Evolutionary conservation across 2,113 vertebrate genomes (phyloP).

Genomic region (Cairina moschata): DNA sequence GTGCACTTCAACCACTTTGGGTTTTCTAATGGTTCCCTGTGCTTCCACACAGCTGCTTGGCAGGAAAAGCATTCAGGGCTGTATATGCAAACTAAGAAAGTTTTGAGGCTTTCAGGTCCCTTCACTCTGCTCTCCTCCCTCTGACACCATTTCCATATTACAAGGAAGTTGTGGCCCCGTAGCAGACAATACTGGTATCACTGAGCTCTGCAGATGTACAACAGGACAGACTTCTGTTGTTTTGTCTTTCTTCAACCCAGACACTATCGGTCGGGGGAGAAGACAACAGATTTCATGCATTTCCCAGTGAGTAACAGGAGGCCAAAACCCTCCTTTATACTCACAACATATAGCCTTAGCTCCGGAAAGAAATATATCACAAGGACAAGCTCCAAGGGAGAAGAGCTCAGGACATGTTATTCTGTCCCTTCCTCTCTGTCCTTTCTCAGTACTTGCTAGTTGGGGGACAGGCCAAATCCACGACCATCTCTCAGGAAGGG

Average conservation of each 20-base stretch:
- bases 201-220: not conserved
- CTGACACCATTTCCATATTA: not conserved
- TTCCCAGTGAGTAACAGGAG: not conserved
- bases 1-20: not conserved
- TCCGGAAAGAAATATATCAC: not conserved
- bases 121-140: not conserved
- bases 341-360: not conserved
- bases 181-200: not conserved
- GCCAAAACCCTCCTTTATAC: not conserved
- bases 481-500: not conserved
- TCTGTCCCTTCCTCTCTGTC: not conserved
- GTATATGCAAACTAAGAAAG: not conserved
- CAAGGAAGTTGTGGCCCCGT: not conserved
- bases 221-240: not conserved
- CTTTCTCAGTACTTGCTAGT: not conserved
- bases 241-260: not conserved
- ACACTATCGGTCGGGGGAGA: not conserved
- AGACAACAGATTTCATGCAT: not conserved
- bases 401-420: rapidly evolving
- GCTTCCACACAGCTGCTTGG: not conserved
- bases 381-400: not conserved
- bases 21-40: slow-evolving; percentile 19
- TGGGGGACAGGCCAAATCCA: not conserved
- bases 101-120: not conserved
- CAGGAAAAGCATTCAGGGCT: not conserved